Evolutionary conservation across 2,888 invertebrate species (phyloP).

Genomic region (Abrostola tripartita): DNA sequence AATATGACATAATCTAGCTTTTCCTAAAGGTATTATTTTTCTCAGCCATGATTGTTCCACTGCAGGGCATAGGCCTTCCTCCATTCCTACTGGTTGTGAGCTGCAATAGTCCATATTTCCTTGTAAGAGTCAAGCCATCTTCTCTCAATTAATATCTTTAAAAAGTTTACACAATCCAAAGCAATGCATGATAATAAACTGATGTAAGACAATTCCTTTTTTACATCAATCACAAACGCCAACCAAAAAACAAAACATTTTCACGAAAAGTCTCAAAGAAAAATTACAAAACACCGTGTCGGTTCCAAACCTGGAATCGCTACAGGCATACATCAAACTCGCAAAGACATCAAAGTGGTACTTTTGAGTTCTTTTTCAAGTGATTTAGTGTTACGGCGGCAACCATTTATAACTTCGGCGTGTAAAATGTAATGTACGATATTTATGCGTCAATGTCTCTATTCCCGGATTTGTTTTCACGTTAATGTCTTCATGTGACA

Average conservation of each 20-base stretch:
- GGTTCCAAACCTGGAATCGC: neutral
- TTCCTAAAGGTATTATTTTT: no score
- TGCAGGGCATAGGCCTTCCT: no score
- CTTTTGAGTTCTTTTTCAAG: slow-evolving; percentile 28
- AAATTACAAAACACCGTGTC: slow-evolving; percentile 26
- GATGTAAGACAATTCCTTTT: no score
- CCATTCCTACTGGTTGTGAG: no score
- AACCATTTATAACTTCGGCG: slow-evolving; percentile 48
- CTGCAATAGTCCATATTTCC: no score
- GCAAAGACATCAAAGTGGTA: slow-evolving; percentile 35
- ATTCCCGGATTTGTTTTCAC: slow-evolving; percentile 18
- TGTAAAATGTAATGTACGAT: slow-evolving; percentile 41
- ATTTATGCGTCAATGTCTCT: slow-evolving; percentile 46
- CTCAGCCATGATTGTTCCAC: no score
- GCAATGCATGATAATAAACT: no score
- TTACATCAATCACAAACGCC: no score
- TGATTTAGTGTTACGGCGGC: slow-evolving; percentile 50
- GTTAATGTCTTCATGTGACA: slow-evolving; percentile 20
- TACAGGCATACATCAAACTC: slow-evolving; percentile 34
- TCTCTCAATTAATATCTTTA: no score
- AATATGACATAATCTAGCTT: no score
- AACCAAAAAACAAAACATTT: neutral
- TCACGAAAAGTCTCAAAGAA: neutral
- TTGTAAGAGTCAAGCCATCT: no score
- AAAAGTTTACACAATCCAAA: no score